phyloP scores from a whole-genome alignment of 2,888 invertebrate species.

The Phyto melanocephala region DNA sequence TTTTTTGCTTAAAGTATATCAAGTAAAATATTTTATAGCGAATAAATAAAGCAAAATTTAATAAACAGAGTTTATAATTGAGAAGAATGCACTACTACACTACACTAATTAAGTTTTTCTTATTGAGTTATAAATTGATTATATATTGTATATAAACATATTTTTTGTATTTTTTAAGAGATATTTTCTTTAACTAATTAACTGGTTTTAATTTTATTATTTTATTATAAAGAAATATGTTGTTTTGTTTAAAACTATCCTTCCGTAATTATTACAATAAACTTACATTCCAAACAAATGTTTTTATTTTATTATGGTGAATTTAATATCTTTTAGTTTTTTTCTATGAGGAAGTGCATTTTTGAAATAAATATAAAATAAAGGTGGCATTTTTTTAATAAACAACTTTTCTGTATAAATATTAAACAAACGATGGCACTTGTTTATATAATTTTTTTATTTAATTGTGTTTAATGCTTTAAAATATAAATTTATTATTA shows the following conservation, averaged over 20 bases:
- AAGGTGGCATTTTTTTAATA: neutral
- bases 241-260: slow-evolving; percentile 41
- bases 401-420: neutral
- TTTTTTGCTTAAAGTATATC: neutral
- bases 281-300: neutral
- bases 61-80: too few species aligned
- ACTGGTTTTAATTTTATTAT: neutral
- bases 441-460: too few species aligned
- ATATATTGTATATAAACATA: neutral
- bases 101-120: neutral
- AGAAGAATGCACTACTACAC: too few species aligned
- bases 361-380: neutral
- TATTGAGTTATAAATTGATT: neutral
- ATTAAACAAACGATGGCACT: neutral
- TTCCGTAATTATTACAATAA: slow-evolving; percentile 34
- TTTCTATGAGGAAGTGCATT: neutral
- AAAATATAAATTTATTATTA: too few species aligned
- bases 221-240: slow-evolving; percentile 9
- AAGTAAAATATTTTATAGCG: slow-evolving; percentile 4
- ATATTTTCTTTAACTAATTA: neutral
- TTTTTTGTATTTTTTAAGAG: neutral
- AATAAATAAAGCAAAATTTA: neutral
- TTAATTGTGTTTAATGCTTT: too few species aligned
- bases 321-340: neutral
- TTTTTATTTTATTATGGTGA: neutral